Evolutionary conservation across 2,797 vertebrate species (phyloP).

Genomic region (Notoglanidium macrostoma): DNA sequence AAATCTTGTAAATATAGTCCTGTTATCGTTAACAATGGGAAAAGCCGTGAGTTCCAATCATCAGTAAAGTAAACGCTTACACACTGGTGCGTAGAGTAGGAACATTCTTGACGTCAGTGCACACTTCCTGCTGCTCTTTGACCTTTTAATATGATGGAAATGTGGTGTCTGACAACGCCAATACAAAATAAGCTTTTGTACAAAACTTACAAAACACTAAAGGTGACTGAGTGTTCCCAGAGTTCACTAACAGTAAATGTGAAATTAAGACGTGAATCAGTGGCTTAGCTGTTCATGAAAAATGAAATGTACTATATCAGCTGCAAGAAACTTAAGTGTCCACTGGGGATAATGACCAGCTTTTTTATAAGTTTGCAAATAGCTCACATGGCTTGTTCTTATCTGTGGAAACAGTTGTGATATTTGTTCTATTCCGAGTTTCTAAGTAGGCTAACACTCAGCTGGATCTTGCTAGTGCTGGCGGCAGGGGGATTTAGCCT

Average conservation of each 20-base stretch:
- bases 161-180: conserved; percentile 37
- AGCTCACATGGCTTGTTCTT: conserved; percentile 17
- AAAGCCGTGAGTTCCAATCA: conserved; percentile 28
- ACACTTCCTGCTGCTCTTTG: conserved; percentile 53
- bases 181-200: background rate
- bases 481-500: conserved; percentile 39
- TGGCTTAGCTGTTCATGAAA: conserved; percentile 19
- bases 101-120: conserved; percentile 49
- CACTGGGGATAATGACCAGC: conserved; percentile 15
- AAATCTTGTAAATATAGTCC: conserved; percentile 21
- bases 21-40: conserved; percentile 46
- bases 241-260: background rate
- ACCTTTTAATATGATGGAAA: conserved; percentile 44
- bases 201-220: background rate
- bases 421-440: conserved; percentile 42
- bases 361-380: conserved; percentile 26
- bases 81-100: conserved; percentile 33
- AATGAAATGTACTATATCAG: conserved; percentile 28
- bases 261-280: background rate
- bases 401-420: conserved; percentile 34
- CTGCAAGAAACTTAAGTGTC: conserved; percentile 18
- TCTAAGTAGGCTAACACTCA: conserved; percentile 46
- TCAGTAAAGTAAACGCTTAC: conserved; percentile 38
- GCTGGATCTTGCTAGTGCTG: conserved; percentile 32
- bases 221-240: background rate